Evolutionary conservation across 2,888 invertebrate genomes (phyloP).

Genomic region (Athrips mouffetella): DNA sequence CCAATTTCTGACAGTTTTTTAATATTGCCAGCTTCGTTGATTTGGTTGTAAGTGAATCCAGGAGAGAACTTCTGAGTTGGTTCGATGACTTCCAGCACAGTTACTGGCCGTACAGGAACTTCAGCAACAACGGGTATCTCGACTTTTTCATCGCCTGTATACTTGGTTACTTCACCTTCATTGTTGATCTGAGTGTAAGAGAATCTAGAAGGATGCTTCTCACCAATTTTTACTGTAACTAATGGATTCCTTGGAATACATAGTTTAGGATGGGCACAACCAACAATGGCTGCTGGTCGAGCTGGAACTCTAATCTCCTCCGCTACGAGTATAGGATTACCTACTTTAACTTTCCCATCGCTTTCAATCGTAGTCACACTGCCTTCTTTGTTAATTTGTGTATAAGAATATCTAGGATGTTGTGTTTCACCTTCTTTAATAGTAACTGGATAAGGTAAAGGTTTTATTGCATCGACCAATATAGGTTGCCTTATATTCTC

Average conservation of each 20-base stretch:
- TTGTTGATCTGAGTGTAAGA: constrained; percentile 1
- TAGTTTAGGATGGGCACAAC: not conserved
- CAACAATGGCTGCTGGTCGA: not conserved
- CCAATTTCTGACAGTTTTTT: no score
- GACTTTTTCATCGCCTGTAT: not conserved
- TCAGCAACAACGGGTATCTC: not conserved
- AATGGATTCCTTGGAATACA: no score
- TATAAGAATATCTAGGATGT: constrained; percentile 9
- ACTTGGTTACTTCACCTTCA: not conserved
- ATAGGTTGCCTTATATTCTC: not conserved
- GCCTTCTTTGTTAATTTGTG: not conserved
- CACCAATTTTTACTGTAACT: no score
- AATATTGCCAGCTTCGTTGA: no score
- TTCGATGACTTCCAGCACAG: no score
- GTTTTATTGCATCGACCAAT: not conserved
- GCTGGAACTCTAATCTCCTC: not conserved
- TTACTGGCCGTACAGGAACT: no score
- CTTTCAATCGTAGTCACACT: not conserved
- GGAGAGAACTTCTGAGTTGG: no score
- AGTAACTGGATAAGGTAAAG: not conserved
- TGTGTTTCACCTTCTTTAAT: not conserved
- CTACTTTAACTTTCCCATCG: not conserved
- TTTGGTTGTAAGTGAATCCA: no score
- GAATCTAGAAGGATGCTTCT: not conserved
- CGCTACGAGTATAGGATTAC: not conserved